Percentiles rank a stretch among this genome's conserved stretches.
phyloP scores from a whole-genome alignment of 2,888 invertebrate species.

The Metacarcinus magister region DNA sequence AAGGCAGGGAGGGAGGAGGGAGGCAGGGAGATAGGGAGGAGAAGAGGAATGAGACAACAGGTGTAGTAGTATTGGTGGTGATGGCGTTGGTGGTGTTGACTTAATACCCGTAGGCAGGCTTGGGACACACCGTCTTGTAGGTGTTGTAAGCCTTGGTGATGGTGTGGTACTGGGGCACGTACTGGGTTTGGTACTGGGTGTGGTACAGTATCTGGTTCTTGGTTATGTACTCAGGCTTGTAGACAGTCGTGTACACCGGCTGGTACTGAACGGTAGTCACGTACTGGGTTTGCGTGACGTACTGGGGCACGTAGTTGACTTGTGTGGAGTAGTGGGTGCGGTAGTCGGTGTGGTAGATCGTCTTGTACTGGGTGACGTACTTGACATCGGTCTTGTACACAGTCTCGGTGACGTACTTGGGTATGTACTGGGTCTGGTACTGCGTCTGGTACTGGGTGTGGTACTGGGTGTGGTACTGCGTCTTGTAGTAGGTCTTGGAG shows the following conservation, averaged over 20 bases:
- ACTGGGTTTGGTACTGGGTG: conserved; percentile 78
- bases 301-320: conserved; percentile 60
- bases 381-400: conserved; percentile 78
- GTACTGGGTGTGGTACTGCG: conserved; percentile 76
- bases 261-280: conserved; percentile 79
- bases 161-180: conserved; percentile 75
- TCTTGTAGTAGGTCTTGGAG: conserved; percentile 76
- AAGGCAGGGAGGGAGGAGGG: too few species aligned
- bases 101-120: conserved; percentile 60
- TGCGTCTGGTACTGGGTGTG: conserved; percentile 77
- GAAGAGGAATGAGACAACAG: neutral
- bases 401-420: conserved; percentile 79
- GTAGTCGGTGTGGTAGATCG: conserved; percentile 72
- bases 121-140: conserved; percentile 81
- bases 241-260: conserved; percentile 76
- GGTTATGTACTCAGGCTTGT: conserved; percentile 76
- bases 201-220: conserved; percentile 75
- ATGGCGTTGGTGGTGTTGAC: neutral
- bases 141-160: conserved; percentile 70
- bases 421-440: conserved; percentile 77
- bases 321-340: conserved; percentile 74
- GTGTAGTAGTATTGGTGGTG: neutral
- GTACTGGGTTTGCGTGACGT: conserved; percentile 68
- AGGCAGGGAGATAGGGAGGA: neutral
- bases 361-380: conserved; percentile 70